Evolutionary conservation across 2,113 vertebrate genomes (phyloP).

Genomic region (Phalacrocorax aristotelis): DNA sequence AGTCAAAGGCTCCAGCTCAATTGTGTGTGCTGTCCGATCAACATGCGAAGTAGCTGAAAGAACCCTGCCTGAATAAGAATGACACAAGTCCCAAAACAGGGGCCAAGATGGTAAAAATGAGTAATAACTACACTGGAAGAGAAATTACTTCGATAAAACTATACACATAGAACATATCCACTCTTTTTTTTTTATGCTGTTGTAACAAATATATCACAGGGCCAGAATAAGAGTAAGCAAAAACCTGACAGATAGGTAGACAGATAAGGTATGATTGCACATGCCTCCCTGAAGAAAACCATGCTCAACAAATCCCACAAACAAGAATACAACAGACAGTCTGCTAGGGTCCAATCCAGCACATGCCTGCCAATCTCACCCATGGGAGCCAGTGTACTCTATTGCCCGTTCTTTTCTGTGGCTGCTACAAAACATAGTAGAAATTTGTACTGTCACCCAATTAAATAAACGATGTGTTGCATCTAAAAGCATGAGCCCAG

Average conservation of each 20-base stretch:
- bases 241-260: background rate
- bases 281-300: background rate
- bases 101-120: background rate
- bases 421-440: background rate
- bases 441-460: background rate
- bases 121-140: background rate
- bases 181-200: background rate
- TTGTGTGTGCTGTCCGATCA: rapidly evolving
- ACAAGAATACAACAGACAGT: background rate
- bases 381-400: background rate
- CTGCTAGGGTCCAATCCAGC: background rate
- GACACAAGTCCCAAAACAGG: background rate
- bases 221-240: background rate
- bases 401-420: background rate
- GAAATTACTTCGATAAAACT: background rate
- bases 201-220: background rate
- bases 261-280: background rate
- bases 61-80: slow-evolving; percentile 8
- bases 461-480: background rate
- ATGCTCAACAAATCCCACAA: background rate
- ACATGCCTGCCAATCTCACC: background rate
- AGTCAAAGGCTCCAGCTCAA: slow-evolving; percentile 4
- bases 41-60: background rate
- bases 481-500: background rate
- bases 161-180: background rate